Base-by-base conservation (phyloP, 2,888 invertebrate genomes). In the Lottia gigantea region DNA sequence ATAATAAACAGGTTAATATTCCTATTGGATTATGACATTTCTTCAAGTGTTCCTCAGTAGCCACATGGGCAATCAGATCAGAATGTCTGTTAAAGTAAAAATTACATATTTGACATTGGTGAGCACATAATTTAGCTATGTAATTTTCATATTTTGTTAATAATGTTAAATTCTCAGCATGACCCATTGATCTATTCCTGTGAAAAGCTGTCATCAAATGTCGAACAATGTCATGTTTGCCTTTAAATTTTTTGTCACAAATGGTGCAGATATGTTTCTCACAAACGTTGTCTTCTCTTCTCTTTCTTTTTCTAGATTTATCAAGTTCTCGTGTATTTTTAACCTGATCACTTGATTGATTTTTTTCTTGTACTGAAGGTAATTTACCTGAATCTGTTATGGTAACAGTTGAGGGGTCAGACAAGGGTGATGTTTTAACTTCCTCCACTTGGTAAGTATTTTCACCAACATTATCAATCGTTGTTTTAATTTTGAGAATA, bases 161-260 rank as follows among this genome's bases (percentile, higher is more conserved):
- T 83, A 94, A 91, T 67, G 91, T 66, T 46, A 82, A 74, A 14
- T 91, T 90, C 45, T 90, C 89, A 4, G 91, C 91, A 74, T 83
- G 78, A 8, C 72, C 78, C 46, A 73, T 91, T 89, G 63, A 90
- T 84, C 93, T 93, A 73, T 94, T 91, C 81, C 93, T 94, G 88
- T 96, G 95, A 86, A 93, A 95, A 86, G 94, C 94, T 0, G 95
- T 95, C 80, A 95, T 93, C 73, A 96, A 90, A 71, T 88, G 88
- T 26, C 83, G 74, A 2, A 85, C 82, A 68, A 86, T 76, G 46
- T 81, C 83, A 67, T 84, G 85, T 69, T 84, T 82, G 70, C 83
- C 83, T 64, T 76, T 73, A 71, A 85, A 87, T 46, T 76, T 82
- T 71, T 82, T 82, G 64, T 82, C 80, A 78, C 88, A 88, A 19